These are phyloP conservation scores for Listronotus bonariensis DNA, from an alignment of 1,140 invertebrate genomes.

Conservation along the genomic window DNA sequence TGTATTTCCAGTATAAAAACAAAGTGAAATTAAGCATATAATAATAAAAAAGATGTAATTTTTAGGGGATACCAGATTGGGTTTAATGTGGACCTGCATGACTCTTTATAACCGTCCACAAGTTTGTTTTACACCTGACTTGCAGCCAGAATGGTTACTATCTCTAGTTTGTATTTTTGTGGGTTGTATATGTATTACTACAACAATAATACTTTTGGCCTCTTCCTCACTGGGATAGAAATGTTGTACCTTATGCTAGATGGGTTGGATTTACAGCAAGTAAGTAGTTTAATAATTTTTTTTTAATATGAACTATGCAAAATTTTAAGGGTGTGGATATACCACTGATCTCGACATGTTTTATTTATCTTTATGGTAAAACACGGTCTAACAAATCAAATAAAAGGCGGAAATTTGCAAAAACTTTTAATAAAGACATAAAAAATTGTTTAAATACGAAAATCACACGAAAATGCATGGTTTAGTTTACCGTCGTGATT, in stretches of 20 bases:
- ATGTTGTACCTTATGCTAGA: constrained; percentile 88
- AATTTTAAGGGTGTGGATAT: no score
- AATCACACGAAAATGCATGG: no score
- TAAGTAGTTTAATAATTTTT: constrained; percentile 58
- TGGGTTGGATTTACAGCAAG: constrained; percentile 96
- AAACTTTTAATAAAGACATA: no score
- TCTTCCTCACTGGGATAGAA: constrained; percentile 89
- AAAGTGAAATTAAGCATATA: no score
- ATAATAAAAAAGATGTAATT: background rate
- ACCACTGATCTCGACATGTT: no score
- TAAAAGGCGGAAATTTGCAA: no score
- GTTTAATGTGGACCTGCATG: constrained; percentile 92
- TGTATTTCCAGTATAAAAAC: no score
- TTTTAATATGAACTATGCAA: background rate
- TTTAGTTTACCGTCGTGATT: no score
- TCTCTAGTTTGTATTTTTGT: constrained; percentile 90
- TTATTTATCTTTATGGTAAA: no score
- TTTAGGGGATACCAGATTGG: constrained; percentile 83
- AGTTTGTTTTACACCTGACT: constrained; percentile 83
- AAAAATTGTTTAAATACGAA: no score
- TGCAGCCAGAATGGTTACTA: constrained; percentile 89
- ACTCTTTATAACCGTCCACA: constrained; percentile 87
- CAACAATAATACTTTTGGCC: constrained; percentile 84
- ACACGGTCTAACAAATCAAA: no score
- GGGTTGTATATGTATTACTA: constrained; percentile 91